Conservation (phyloP, 2,888 invertebrate genomes). For the Lasioglossum figueresi region DNA sequence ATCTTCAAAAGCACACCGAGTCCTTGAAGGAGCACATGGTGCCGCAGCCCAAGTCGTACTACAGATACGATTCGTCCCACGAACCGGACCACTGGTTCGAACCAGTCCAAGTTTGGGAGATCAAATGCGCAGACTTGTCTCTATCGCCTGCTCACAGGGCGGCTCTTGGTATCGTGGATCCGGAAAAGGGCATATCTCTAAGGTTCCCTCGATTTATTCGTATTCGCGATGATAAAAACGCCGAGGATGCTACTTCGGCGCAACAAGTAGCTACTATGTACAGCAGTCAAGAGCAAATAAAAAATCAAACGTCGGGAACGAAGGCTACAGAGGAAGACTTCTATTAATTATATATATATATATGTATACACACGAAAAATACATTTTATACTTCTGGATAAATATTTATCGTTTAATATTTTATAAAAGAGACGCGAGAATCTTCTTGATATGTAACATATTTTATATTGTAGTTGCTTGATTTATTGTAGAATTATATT, state of each 20-base stretch:
- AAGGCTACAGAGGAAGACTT: constrained; percentile 86
- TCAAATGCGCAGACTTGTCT: constrained; percentile 98
- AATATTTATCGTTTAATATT: background rate
- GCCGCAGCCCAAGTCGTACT: constrained; percentile 91
- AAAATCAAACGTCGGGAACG: constrained; percentile 85
- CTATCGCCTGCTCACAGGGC: constrained; percentile 97
- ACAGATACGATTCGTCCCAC: constrained; percentile 90
- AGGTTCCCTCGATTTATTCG: constrained; percentile 97
- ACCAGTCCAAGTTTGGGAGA: constrained; percentile 96
- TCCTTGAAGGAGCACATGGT: constrained; percentile 91
- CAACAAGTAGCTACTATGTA: constrained; percentile 96
- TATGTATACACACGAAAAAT: background rate
- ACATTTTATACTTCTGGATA: background rate
- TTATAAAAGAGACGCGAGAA: background rate
- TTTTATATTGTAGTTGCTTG: background rate
- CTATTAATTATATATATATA: constrained; percentile 83
- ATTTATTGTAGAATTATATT: background rate
- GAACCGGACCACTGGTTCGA: constrained; percentile 96
- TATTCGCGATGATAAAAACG: constrained; percentile 94
- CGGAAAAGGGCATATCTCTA: constrained; percentile 96
- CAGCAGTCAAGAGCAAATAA: constrained; percentile 95
- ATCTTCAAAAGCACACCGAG: constrained; percentile 90
- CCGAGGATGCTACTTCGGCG: constrained; percentile 96
- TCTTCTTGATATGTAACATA: background rate
- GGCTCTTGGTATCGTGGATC: constrained; percentile 93